A percentile compares a stretch with the other conserved stretches of the same genome.
Evolutionary conservation across 2,888 invertebrate species (phyloP).

Genomic region (Leucophenga maculata): DNA sequence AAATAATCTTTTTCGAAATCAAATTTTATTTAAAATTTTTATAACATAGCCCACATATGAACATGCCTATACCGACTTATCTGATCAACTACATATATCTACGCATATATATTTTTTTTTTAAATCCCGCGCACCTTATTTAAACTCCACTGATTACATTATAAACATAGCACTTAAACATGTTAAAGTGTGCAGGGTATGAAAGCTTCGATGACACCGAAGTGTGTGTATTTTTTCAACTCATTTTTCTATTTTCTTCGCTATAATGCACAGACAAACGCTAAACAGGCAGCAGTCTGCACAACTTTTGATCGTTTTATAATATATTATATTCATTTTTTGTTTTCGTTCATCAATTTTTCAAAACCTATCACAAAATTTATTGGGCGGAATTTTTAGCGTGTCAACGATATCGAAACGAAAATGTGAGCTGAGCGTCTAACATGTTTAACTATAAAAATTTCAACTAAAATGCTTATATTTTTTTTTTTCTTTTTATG

Average conservation of each 20-base stretch:
- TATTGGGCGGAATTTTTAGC: constrained; percentile 64
- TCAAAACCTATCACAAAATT: constrained; percentile 70
- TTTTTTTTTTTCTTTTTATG: constrained; percentile 39
- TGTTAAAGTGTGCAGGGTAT: no score
- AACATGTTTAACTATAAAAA: background rate
- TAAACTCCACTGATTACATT: no score
- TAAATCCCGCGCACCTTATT: no score
- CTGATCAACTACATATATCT: no score
- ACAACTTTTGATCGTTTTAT: no score
- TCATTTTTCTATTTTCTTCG: constrained; percentile 3
- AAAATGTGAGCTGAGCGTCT: constrained; percentile 7
- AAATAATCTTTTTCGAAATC: no score
- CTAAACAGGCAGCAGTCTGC: background rate
- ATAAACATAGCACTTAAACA: no score
- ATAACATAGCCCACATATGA: no score
- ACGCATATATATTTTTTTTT: background rate
- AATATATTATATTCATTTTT: constrained; percentile 27
- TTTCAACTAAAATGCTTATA: constrained; percentile 33
- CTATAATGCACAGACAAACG: background rate
- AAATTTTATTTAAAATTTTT: no score
- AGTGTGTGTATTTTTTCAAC: background rate
- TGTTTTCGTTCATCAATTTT: constrained; percentile 39
- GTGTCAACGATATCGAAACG: constrained; percentile 38
- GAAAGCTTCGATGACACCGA: no score
- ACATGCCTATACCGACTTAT: no score